Percentiles rank a stretch among this genome's conserved stretches.
These are phyloP conservation scores for Serranus cabrilla DNA, from an alignment of 2,797 vertebrate species.

Conservation along the genomic window DNA sequence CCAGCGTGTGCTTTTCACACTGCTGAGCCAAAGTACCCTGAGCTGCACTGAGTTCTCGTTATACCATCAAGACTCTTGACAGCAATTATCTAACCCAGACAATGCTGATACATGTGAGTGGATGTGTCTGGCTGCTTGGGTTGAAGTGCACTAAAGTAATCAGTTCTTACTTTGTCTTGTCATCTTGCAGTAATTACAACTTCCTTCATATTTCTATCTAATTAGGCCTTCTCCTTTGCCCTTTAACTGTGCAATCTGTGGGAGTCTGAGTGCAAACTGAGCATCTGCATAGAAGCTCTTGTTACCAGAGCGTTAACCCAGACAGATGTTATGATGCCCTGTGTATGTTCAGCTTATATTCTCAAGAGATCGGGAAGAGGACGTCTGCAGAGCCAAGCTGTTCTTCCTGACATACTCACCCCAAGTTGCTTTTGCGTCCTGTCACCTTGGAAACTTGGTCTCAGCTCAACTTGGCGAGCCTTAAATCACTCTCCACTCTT, in stretches of 20 bases:
- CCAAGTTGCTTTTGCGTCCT: constrained; percentile 50
- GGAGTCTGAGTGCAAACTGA: constrained; percentile 51
- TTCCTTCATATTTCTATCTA: constrained; percentile 54
- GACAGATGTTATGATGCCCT: constrained; percentile 72
- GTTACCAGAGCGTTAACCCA: constrained; percentile 66
- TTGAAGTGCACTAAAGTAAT: constrained; percentile 52
- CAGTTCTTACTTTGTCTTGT: constrained; percentile 43
- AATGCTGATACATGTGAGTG: constrained; percentile 43
- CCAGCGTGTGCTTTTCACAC: constrained; percentile 32
- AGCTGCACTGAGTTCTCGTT: constrained; percentile 50
- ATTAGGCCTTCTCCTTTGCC: constrained; percentile 58
- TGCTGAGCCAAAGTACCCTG: constrained; percentile 35
- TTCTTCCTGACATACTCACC: constrained; percentile 78
- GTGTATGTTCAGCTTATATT: constrained; percentile 46
- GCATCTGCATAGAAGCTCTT: constrained; percentile 76
- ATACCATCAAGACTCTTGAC: constrained; percentile 45
- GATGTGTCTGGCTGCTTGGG: constrained; percentile 38
- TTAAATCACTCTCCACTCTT: constrained; percentile 67
- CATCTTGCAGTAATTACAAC: constrained; percentile 56
- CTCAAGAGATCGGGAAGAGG: constrained; percentile 50
- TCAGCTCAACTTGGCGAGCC: constrained; percentile 71
- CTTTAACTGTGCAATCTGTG: constrained; percentile 51
- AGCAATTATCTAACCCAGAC: constrained; percentile 64
- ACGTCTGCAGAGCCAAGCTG: constrained; percentile 53
- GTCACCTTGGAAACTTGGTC: constrained; percentile 81